A percentile compares a stretch with the other conserved stretches of the same genome.
Evolutionary conservation across 1,140 invertebrate species (phyloP).

Genomic region (Sycobia sp.): DNA sequence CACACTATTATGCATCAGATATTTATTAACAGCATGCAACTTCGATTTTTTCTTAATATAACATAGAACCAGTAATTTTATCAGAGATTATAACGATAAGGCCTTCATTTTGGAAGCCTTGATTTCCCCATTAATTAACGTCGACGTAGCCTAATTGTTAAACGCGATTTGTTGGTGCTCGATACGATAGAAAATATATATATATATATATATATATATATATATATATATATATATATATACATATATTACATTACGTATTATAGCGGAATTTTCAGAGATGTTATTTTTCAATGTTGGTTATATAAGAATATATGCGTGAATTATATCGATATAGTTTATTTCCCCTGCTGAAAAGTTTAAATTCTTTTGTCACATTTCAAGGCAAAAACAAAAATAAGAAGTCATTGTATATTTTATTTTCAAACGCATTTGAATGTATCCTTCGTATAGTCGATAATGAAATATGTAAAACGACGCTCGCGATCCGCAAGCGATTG

Average conservation of each 20-base stretch:
- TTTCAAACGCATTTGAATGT: background rate
- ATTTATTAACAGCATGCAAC: no score
- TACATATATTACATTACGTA: no score
- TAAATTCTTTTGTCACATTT: background rate
- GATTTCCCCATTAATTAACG: no score
- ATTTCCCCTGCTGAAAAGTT: background rate
- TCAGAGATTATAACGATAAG: no score
- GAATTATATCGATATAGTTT: constrained; percentile 16
- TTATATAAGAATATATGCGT: constrained; percentile 17
- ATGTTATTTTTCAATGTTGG: constrained; percentile 23
- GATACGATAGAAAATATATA: no score
- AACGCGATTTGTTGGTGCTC: background rate
- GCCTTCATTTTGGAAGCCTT: no score
- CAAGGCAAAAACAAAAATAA: background rate
- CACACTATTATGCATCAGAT: no score
- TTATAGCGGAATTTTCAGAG: no score
- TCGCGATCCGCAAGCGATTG: background rate
- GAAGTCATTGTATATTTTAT: background rate
- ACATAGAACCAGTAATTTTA: no score
- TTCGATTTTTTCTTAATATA: no score
- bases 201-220: no score
- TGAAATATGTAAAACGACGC: constrained; percentile 5
- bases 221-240: no score
- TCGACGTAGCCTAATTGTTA: constrained; percentile 2
- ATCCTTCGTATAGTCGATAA: background rate